A percentile compares a stretch with the other conserved stretches of the same genome.
Evolutionary conservation across 2,797 vertebrate genomes (phyloP).

Genomic region (Simalia tracyae): DNA sequence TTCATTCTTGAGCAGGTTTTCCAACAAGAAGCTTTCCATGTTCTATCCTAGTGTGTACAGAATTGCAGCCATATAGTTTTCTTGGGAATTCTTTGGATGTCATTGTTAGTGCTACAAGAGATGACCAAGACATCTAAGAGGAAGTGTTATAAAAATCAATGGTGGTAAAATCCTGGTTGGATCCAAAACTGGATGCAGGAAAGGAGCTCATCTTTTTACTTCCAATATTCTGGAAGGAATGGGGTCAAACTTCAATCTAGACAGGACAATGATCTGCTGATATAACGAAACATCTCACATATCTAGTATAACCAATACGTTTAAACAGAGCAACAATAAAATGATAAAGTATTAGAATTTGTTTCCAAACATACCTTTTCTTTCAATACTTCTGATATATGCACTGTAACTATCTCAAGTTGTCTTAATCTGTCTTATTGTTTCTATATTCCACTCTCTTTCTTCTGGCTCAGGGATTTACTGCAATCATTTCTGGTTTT

Average conservation of each 20-base stretch:
- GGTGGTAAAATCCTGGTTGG: neutral
- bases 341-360: too few relatives aligned
- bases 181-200: neutral
- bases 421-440: neutral
- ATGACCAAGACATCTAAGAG: neutral
- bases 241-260: too few relatives aligned
- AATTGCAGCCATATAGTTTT: too few relatives aligned
- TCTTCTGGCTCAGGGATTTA: neutral
- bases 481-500: neutral
- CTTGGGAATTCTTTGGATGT: too few relatives aligned
- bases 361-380: too few relatives aligned
- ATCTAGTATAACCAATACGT: too few relatives aligned
- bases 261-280: too few relatives aligned
- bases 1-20: neutral
- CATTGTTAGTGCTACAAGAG: too few relatives aligned
- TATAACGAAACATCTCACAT: too few relatives aligned
- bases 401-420: neutral
- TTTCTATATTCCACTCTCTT: neutral
- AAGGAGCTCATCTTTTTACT: neutral
- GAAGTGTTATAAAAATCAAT: neutral
- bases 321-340: too few relatives aligned
- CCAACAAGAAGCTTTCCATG: neutral
- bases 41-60: too few relatives aligned
- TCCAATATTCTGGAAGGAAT: neutral
- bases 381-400: neutral